Evolutionary conservation across 2,888 invertebrate genomes (phyloP), one percentile per base, ranked within the genome.

Genomic region (Ormyrus nitidulus): DNA sequence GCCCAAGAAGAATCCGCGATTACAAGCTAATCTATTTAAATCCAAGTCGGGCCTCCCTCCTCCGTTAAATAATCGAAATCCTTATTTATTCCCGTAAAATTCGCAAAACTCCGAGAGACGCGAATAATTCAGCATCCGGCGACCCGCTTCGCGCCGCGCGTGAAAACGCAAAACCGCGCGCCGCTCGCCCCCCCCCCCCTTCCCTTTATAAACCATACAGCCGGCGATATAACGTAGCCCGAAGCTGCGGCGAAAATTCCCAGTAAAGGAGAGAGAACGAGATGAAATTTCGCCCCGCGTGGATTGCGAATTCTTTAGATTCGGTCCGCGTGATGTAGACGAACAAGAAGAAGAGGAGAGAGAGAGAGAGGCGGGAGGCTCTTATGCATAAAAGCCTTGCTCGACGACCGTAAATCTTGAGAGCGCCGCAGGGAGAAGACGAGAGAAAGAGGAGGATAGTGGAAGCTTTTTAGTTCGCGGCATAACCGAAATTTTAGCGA

Each of bases 371-470:
- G 54, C 9, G n/a, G 5, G 61, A 53, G 58, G 58, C 61, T 68
- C 70, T 44, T 65, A 58, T 56, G 65, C 74, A 74, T 79, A 69
- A 69, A 79, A 74, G 69, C 62, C 65, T 62, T 56, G 46, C 65
- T 72, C 34, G 69, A 68, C 46, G 64, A 53, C 75, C 75, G 76
- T 81, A 81, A 83, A 77, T 80, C 80, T 80, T 61, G 19, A 10
- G 19, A 51, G 61, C 34, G 54, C 62, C 64, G 19, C 54, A 51
- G 49, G 56, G 44, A 11, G n/a, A 13, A 58, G 58, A 53, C 11
- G 59, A 44, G 34, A 8, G 3, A 34, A 49, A 11, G 34, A 59
- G 4, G 5, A 66, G 13, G 44, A 74, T 49, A 53, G 54, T 19
- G 19, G 58, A 19, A 69, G 61, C 54, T 78, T 78, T 73, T 78